These are phyloP conservation scores for Muscicapa adusta DNA, from an alignment of 2,113 vertebrate genomes.

Conservation along the genomic window DNA sequence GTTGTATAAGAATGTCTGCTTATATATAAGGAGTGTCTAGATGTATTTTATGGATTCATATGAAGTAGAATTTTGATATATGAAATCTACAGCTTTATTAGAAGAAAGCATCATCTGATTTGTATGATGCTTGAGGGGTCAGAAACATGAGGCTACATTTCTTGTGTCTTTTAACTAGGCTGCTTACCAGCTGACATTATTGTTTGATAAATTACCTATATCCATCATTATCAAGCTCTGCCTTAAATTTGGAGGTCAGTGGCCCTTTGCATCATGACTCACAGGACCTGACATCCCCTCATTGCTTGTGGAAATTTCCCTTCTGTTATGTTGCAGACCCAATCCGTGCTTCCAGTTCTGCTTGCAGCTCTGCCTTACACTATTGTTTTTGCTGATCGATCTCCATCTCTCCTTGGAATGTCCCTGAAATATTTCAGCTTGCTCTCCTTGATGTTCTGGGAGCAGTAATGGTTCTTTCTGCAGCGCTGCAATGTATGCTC, in stretches of 20 bases:
- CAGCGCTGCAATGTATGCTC: background rate
- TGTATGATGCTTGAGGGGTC: background rate
- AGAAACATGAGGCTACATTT: constrained; percentile 36
- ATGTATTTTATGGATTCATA: background rate
- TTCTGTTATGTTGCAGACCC: background rate
- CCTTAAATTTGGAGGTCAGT: constrained; percentile 46
- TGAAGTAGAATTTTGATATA: background rate
- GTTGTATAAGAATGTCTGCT: background rate
- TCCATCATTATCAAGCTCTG: constrained; percentile 14
- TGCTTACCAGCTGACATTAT: background rate
- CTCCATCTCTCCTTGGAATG: constrained; percentile 51
- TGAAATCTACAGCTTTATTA: background rate
- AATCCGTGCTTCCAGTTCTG: background rate
- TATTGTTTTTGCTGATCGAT: constrained; percentile 49
- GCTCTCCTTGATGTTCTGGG: constrained; percentile 13
- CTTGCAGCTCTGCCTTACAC: background rate
- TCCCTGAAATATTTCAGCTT: constrained; percentile 59
- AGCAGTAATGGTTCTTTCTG: constrained; percentile 47
- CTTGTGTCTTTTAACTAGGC: constrained; percentile 19
- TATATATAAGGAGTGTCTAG: background rate
- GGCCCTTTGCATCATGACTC: constrained; percentile 31
- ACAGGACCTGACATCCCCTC: background rate
- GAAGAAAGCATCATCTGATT: background rate
- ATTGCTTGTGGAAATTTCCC: background rate
- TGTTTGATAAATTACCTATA: constrained; percentile 33